Evolutionary conservation across 2,888 invertebrate genomes (phyloP), one percentile per base, ranked within the genome.

Genomic region (Eilema sororculum): DNA sequence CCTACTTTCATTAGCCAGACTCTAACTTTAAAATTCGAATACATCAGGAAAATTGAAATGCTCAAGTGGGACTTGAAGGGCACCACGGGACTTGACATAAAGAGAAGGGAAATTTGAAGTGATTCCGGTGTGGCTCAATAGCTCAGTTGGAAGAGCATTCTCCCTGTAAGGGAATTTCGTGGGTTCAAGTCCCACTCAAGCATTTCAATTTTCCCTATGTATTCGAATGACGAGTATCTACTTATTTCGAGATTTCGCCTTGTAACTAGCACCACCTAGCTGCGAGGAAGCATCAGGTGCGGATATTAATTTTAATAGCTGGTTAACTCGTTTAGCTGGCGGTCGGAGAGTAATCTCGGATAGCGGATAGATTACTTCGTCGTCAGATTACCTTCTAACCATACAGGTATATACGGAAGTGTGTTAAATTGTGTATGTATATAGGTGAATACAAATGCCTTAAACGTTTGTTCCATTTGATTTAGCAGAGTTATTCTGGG

Each of bases 301-400:
- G 72, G 83, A 68, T 72, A 81, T 79, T 86, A 83, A 85, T 85
- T 86, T 87, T 87, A 90, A 90, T 90, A 78, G 87, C 69, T 72
- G 75, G 76, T 82, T 81, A 90, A 90, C 89, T 79, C 70, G 37
- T 72, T 91, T 87, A 87, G 80, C 66, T 69, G 65, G 69, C 69
- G 78, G 78, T 74, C 78, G 72, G 74, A 72, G 75, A 73, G 86
- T 88, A 87, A 80, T 78, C 77, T 79, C 71, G 75, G 86, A 84
- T 84, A 76, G 83, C 75, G 77, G 78, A 68, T 70, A 84, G 80
- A 88, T 87, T 88, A 84, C 83, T 74, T 67, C 61, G 24, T 24
- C 46, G 16, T n/a, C 24, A 62, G 46, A 46, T 46, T 65, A 58
- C 28, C 30, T 12, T 22, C 2, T 41, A 58, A 24, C 58, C 56